These are phyloP conservation scores for Xylocopa sonorina DNA, from an alignment of 1,140 invertebrate genomes.

Conservation along the genomic window DNA sequence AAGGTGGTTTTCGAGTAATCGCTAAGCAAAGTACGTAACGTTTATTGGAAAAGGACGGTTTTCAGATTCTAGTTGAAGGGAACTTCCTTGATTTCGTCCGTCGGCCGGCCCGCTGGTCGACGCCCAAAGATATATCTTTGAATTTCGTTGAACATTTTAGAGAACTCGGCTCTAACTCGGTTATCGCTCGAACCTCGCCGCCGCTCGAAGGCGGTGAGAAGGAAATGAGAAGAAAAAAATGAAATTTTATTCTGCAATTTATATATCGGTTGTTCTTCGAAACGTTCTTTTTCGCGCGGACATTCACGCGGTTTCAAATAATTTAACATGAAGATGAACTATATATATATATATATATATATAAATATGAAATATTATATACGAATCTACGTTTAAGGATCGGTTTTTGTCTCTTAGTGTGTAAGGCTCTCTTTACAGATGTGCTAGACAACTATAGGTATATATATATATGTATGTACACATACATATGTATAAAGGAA, in stretches of 20 bases:
- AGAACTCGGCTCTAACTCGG: conserved; percentile 53
- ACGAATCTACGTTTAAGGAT: conserved; percentile 63
- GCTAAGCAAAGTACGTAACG: conserved; percentile 64
- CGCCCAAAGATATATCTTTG: conserved; percentile 61
- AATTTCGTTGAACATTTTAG: conserved; percentile 53
- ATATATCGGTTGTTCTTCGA: conserved; percentile 67
- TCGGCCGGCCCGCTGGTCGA: conserved; percentile 38
- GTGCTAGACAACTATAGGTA: conserved; percentile 80
- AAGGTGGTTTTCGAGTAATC: conserved; percentile 66
- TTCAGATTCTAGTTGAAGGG: conserved; percentile 58
- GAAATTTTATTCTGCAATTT: conserved; percentile 64
- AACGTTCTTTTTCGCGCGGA: conserved; percentile 57
- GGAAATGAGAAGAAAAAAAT: conserved; percentile 11
- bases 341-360: conserved; percentile 50
- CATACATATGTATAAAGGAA: conserved; percentile 19
- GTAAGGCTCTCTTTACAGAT: conserved; percentile 79
- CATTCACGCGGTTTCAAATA: conserved; percentile 53
- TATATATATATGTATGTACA: conserved; percentile 50
- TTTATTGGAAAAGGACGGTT: conserved; percentile 59
- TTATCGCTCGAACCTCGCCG: conserved; percentile 23
- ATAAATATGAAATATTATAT: conserved; percentile 61
- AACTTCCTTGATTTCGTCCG: conserved; percentile 57
- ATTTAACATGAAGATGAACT: conserved; percentile 50
- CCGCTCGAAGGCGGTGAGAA: background rate
- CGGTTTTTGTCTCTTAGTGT: conserved; percentile 70